A percentile compares a stretch with the other conserved stretches of the same genome.
Conservation (phyloP, 2,113 vertebrate genomes). For the Channa maculata region DNA sequence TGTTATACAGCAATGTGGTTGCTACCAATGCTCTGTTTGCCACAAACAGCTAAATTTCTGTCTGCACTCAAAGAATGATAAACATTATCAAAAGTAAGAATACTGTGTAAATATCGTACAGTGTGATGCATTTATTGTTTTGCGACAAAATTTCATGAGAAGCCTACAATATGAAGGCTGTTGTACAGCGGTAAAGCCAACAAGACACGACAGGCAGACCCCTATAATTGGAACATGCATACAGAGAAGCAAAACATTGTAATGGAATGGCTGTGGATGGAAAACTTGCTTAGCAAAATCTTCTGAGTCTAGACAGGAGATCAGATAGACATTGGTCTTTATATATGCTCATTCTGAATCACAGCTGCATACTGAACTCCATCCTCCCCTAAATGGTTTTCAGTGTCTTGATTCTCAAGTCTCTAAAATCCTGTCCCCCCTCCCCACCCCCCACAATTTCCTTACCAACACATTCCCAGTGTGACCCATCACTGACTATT, state of each 20-base stretch:
- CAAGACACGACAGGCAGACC: constrained; percentile 14
- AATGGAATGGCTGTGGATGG: neutral
- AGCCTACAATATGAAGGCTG: neutral
- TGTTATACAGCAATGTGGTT: neutral
- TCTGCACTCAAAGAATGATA: neutral
- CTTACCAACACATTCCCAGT: constrained; percentile 1
- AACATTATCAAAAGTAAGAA: neutral
- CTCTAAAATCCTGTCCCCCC: constrained; percentile 1
- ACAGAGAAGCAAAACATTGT: neutral
- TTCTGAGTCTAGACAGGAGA: constrained; percentile 3
- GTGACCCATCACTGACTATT: neutral
- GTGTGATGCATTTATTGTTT: neutral
- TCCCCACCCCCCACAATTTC: constrained; percentile 2
- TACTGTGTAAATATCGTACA: no score
- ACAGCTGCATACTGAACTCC: constrained; percentile 41
- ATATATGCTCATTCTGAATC: constrained; percentile 24
- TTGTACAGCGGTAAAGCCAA: neutral
- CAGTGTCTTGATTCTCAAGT: constrained; percentile 21
- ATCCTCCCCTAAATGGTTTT: constrained; percentile 44
- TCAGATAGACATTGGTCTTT: constrained; percentile 17
- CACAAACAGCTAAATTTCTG: neutral
- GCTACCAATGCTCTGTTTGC: neutral
- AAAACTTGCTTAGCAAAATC: neutral
- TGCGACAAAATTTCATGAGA: no score
- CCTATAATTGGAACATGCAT: neutral